Evolutionary conservation across 1,140 invertebrate genomes (phyloP), one percentile per base, ranked within the genome.

Genomic region (Thalassaphorura encarpata): DNA sequence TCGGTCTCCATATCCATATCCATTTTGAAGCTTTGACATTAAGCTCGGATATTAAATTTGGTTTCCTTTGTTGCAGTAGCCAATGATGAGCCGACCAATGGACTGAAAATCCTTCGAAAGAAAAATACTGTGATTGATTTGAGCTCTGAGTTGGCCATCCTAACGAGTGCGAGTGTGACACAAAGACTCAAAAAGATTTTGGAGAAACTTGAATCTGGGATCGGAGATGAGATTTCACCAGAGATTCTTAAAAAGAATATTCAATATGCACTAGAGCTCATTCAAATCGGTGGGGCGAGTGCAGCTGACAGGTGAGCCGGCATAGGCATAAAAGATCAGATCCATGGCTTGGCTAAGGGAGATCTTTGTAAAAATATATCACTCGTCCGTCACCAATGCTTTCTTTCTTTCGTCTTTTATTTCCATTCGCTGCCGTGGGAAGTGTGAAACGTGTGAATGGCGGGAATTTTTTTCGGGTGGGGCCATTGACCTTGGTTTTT

Each of bases 31-130:
- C n/a, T n/a, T n/a, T n/a, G n/a, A n/a, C n/a, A n/a, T n/a, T n/a
- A n/a, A n/a, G 41, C 24, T 48, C 23, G 19, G 46, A 26, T 15
- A 21, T 21, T 26, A 19, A n/a, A 28, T 56, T 51, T 56, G 16
- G 28, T 26, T 56, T 36, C 33, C 36, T 46, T 46, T 43, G 42
- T 39, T 63, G 16, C 43, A 62, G 60, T 62, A 18, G 42, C 63
- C 2, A 62, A 62, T 54, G 63, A 65, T 26, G 63, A 65, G 48
- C 60, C 54, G 26, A 62, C 63, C 18, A 65, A 65, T 42, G 63
- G 63, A 29, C 52, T 65, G 19, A 65, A 65, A 53, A 65, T 65
- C 19, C 50, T 65, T 26, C 48, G 63, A 3, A 59, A 60, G 29
- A 62, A 62, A 46, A 54, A 60, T 42, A 41, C 63, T 4, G 47